phyloP scores from a whole-genome alignment of 92 coral and sea anemone species.

The Pocillopora grandis region DNA sequence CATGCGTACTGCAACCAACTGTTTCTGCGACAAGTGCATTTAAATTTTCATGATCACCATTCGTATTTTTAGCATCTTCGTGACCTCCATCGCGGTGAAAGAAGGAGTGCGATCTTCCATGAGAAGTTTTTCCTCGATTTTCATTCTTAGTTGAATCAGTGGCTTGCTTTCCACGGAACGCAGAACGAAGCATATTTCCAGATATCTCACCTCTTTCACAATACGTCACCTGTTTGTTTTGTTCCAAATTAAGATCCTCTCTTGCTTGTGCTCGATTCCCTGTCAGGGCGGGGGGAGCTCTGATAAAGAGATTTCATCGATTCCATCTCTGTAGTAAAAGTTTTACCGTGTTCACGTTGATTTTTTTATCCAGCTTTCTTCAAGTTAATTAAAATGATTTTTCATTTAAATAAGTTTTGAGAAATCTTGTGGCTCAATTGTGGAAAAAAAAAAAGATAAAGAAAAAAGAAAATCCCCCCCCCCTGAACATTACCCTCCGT shows the following conservation, averaged over 20 bases:
- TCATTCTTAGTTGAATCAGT: conserved; percentile 30
- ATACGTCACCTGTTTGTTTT: conserved; percentile 4
- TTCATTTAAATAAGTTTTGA: no score
- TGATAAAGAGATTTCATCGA: background rate
- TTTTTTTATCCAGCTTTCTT: no score
- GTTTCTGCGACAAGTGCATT: background rate
- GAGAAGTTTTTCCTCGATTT: background rate
- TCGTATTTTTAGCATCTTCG: background rate
- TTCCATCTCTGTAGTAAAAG: background rate
- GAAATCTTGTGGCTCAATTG: no score
- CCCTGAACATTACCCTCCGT: background rate
- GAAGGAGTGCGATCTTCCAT: conserved; percentile 16
- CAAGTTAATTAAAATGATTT: no score
- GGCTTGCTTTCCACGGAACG: conserved; percentile 64
- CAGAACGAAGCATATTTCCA: conserved; percentile 57
- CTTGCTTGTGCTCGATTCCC: background rate
- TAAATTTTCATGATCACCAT: conserved; percentile 7
- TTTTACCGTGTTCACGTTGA: no score
- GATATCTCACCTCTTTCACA: background rate
- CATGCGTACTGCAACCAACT: background rate
- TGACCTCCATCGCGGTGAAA: conserved; percentile 13
- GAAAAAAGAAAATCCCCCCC: no score
- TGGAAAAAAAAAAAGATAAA: no score
- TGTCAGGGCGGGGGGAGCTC: background rate
- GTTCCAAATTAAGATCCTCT: background rate